A percentile compares a stretch with the other conserved stretches of the same genome.
These are phyloP conservation scores for Climacteris rufus DNA, from an alignment of 2,113 vertebrate genomes.

Conservation along the genomic window DNA sequence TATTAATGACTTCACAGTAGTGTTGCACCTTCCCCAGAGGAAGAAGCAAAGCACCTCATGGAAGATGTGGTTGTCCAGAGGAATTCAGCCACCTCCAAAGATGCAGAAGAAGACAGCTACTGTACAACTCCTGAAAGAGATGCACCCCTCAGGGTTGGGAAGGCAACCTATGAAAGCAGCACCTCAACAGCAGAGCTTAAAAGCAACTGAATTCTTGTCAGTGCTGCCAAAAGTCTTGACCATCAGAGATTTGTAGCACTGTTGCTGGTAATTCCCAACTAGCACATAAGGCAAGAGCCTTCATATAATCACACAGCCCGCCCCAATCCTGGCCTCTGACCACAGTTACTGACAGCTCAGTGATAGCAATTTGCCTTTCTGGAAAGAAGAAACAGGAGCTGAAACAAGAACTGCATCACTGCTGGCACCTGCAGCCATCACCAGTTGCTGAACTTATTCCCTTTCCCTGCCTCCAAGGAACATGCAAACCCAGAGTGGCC, in stretches of 20 bases:
- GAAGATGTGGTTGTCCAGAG: background rate
- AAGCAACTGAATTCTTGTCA: background rate
- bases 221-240: background rate
- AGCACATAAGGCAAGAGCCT: background rate
- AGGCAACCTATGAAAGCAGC: background rate
- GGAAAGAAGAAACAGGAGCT: background rate
- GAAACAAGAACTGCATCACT: background rate
- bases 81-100: background rate
- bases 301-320: background rate
- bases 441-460: background rate
- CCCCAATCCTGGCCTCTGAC: background rate
- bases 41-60: background rate
- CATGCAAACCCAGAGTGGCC: background rate
- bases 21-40: background rate
- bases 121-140: background rate
- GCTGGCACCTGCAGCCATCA: background rate
- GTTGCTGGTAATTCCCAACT: background rate
- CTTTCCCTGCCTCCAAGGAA: background rate
- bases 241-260: background rate
- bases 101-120: background rate
- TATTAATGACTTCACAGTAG: background rate
- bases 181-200: background rate
- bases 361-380: background rate
- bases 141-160: background rate
- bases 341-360: background rate